phyloP scores from a whole-genome alignment of 2,888 invertebrate species.

The Agriopis marginaria region DNA sequence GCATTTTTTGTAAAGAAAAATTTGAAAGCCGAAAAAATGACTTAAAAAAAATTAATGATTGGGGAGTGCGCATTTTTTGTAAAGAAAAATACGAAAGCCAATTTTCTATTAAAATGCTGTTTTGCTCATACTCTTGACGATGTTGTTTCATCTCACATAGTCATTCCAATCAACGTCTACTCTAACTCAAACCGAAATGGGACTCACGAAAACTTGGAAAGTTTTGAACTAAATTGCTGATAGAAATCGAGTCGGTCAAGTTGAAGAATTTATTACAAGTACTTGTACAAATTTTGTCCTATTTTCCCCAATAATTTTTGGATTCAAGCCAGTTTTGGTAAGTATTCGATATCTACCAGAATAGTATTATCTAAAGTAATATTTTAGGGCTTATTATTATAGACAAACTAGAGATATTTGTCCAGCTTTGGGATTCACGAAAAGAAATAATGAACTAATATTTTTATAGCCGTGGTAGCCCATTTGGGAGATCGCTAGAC shows the following conservation, averaged over 20 bases:
- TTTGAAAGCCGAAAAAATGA: too few species aligned
- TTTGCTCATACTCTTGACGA: conserved; percentile 11
- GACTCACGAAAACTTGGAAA: conserved; percentile 16
- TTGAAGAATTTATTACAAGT: conserved; percentile 18
- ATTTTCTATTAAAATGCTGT: background rate
- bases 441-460: too few species aligned
- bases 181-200: background rate
- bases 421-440: too few species aligned
- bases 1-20: too few species aligned
- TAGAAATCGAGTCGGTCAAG: conserved; percentile 17
- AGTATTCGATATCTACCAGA: background rate
- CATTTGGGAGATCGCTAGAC: too few species aligned
- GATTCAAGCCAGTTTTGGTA: background rate
- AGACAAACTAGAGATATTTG: too few species aligned
- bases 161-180: background rate
- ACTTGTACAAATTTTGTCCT: background rate
- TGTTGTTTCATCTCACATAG: background rate
- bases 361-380: too few species aligned
- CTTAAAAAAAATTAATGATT: too few species aligned
- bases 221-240: conserved; percentile 28
- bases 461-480: too few species aligned
- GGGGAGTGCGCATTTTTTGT: too few species aligned
- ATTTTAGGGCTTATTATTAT: too few species aligned
- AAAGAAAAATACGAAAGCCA: too few species aligned
- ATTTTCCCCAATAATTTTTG: conserved; percentile 7